Evolutionary conservation across 2,888 invertebrate genomes (phyloP).

Genomic region (Hypolimnas misippus): DNA sequence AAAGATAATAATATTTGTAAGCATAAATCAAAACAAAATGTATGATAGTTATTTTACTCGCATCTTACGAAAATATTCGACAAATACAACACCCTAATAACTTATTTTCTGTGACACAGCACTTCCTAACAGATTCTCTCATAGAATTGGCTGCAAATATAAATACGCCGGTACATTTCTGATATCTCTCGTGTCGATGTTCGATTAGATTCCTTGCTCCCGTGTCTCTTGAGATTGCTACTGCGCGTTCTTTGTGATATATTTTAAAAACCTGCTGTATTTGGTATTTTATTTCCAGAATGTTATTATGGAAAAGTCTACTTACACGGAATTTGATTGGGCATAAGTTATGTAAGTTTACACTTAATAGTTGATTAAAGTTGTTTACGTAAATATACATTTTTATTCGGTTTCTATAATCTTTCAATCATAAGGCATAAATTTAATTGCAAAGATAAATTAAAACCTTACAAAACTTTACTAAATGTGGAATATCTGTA

Average conservation of each 20-base stretch:
- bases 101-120: not conserved
- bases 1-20: not conserved
- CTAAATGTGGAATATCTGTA: too few relatives aligned
- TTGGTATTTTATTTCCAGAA: too few relatives aligned
- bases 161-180: constrained; percentile 7
- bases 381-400: too few relatives aligned
- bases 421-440: too few relatives aligned
- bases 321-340: too few relatives aligned
- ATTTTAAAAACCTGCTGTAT: too few relatives aligned
- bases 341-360: too few relatives aligned
- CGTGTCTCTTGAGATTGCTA: not conserved
- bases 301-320: too few relatives aligned
- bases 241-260: not conserved
- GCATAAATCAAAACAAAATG: not conserved
- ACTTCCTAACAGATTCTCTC: not conserved
- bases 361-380: too few relatives aligned
- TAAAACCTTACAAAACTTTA: too few relatives aligned
- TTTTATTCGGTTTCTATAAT: too few relatives aligned
- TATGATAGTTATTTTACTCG: not conserved
- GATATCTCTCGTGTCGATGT: not conserved
- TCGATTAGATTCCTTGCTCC: constrained; percentile 15
- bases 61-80: not conserved
- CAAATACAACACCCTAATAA: constrained; percentile 2
- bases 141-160: constrained; percentile 6
- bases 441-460: too few relatives aligned